Base-by-base conservation (phyloP, 1,140 invertebrate genomes). In the Aphaenogaster ashmeadi region DNA sequence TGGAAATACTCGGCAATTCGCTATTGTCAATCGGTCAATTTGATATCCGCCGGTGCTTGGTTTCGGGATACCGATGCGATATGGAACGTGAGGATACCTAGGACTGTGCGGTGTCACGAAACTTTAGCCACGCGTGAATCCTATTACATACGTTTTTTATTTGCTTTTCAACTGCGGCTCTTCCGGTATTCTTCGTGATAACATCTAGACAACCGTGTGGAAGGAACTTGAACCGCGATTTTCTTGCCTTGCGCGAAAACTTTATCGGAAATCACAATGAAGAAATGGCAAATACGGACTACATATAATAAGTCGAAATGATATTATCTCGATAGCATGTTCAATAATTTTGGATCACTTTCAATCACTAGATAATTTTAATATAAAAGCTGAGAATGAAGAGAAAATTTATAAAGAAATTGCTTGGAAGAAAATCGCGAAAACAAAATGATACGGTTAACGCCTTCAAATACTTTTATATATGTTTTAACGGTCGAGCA, bases 91-190 rank as follows among this genome's bases (percentile, higher is more conserved):
- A 79, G 13, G 33, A 50, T 52, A 79, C 9, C 27, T 36, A 9
- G 13, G 13, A 67, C 67, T 41, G 60, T 11, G 18, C 38, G 72
- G 27, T 58, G 36, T 72, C 52, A 41, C 41, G 79, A 72, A 83
- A 83, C 52, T 83, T 18, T 71, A 83, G 52, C 79, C 67, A 83
- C 6, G 3, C 9, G 7, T 83, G 72, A 83, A 72, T 83, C 27
- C 18, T 38, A 83, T 72, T 36, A 58, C 64, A 7, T 50, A 18
- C n/a, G 38, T 60, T 72, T 83, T 38, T 83, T 83, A 72, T 60
- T 72, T 47, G 47, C 47, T 67, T 67, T 80, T 80, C 62, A 52
- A 67, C 47, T 8, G 41, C 58, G 52, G 41, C 38, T 44, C 47
- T 47, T 83, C 67, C 64, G 66, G 66, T 81, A 33, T 41, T 71